Evolutionary conservation across 2,888 invertebrate genomes (phyloP).

Genomic region (Ichneumon xanthorius): DNA sequence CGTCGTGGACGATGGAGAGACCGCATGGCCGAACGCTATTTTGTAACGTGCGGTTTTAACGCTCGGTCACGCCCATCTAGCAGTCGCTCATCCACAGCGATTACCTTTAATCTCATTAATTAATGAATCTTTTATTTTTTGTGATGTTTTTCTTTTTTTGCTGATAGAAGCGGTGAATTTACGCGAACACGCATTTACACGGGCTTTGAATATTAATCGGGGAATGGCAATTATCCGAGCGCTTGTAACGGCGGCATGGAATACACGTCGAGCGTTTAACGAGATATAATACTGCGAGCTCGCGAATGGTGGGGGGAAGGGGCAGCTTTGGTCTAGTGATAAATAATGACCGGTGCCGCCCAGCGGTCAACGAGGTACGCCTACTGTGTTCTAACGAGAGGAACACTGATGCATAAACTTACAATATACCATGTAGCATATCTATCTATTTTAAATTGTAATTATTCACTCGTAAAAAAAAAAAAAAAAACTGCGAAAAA

Average conservation of each 20-base stretch:
- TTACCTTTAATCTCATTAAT: constrained; percentile 31
- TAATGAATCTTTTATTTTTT: not conserved
- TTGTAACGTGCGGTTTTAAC: constrained; percentile 50
- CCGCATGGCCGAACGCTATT: constrained; percentile 57
- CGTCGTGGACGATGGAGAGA: constrained; percentile 23
- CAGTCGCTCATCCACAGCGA: constrained; percentile 17
- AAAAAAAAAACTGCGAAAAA: constrained; percentile 12
- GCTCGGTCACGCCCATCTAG: constrained; percentile 56
- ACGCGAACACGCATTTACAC: not conserved
- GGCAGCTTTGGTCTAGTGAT: constrained; percentile 59
- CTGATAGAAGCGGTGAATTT: not conserved
- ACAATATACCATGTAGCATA: constrained; percentile 5
- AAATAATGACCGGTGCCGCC: constrained; percentile 68
- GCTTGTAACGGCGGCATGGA: constrained; percentile 27
- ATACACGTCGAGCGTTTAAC: constrained; percentile 40
- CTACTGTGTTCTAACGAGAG: constrained; percentile 67
- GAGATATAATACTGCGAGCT: constrained; percentile 19
- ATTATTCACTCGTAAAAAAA: constrained; percentile 44
- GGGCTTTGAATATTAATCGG: constrained; percentile 1
- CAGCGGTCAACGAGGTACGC: constrained; percentile 67
- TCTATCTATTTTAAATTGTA: constrained; percentile 49
- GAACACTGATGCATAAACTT: constrained; percentile 26
- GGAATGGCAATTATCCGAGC: not conserved
- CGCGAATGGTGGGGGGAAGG: constrained; percentile 33
- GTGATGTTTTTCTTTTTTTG: not conserved